A percentile compares a stretch with the other conserved stretches of the same genome.
These are phyloP conservation scores for Leptinotarsa undecemlineata DNA, from an alignment of 1,140 invertebrate genomes.

Conservation along the genomic window DNA sequence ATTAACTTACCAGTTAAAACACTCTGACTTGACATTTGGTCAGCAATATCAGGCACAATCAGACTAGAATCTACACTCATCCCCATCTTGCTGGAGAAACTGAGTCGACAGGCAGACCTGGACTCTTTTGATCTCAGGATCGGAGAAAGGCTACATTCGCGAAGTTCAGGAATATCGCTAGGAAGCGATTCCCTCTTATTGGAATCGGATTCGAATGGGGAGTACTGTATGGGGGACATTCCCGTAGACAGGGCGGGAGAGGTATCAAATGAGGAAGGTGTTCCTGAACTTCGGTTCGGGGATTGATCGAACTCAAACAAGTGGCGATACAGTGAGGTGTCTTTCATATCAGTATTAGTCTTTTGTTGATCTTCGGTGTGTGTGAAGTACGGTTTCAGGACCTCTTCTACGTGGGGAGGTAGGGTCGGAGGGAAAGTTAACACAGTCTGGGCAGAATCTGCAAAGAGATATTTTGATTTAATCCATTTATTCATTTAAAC, in stretches of 20 bases:
- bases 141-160: constrained; percentile 48
- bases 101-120: constrained; percentile 37
- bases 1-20: not conserved
- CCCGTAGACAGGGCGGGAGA: constrained; percentile 41
- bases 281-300: constrained; percentile 17
- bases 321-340: constrained; percentile 42
- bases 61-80: constrained; percentile 47
- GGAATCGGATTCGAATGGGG: constrained; percentile 23
- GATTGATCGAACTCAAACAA: constrained; percentile 45
- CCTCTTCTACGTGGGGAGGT: constrained; percentile 63
- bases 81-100: constrained; percentile 40
- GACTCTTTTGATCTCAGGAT: constrained; percentile 30
- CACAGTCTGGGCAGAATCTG: constrained; percentile 46
- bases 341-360: constrained; percentile 21
- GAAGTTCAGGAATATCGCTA: constrained; percentile 38
- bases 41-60: constrained; percentile 42
- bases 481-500: too few relatives aligned
- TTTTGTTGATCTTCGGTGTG: constrained; percentile 55
- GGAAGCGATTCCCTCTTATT: constrained; percentile 19
- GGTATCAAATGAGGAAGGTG: constrained; percentile 19
- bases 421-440: constrained; percentile 53
- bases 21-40: constrained; percentile 26
- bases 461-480: not conserved
- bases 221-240: constrained; percentile 43
- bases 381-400: constrained; percentile 63